Conservation (phyloP, 53 echinoderm and acorn worm species). For the Luidia sarsii region DNA sequence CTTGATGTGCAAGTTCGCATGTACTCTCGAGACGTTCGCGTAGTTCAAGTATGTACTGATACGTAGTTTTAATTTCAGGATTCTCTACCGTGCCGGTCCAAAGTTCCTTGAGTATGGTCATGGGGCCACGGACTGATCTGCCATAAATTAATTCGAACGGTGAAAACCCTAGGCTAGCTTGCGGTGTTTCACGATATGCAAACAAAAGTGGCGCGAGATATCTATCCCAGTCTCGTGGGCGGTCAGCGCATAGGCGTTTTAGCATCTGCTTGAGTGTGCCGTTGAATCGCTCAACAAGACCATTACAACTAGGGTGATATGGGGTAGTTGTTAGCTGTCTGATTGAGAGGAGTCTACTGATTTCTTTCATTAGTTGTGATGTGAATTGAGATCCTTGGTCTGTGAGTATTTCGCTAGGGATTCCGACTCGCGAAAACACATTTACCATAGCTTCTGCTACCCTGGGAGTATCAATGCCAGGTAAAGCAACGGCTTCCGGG, state of each 20-base stretch:
- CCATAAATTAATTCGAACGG: constrained; percentile 55
- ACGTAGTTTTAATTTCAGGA: constrained; percentile 47
- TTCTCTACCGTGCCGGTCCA: constrained; percentile 38
- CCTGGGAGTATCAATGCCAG: constrained; percentile 43
- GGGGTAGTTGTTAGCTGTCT: constrained; percentile 27
- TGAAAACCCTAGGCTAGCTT: constrained; percentile 42
- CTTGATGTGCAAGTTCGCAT: constrained; percentile 30
- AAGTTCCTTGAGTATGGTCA: constrained; percentile 46
- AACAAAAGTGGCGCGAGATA: constrained; percentile 38
- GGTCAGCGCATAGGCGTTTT: constrained; percentile 52
- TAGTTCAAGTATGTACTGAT: constrained; percentile 49
- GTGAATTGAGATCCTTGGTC: constrained; percentile 52
- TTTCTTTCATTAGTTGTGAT: constrained; percentile 50
- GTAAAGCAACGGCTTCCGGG: constrained; percentile 27
- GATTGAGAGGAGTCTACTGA: constrained; percentile 46
- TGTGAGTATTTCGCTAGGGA: constrained; percentile 51
- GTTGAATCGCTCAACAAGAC: constrained; percentile 53
- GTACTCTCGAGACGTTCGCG: constrained; percentile 35
- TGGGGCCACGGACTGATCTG: constrained; percentile 41
- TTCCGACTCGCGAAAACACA: constrained; percentile 45
- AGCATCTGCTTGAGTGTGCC: constrained; percentile 53
- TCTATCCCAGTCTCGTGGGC: constrained; percentile 47
- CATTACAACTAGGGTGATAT: constrained; percentile 37
- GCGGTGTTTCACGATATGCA: constrained; percentile 37
- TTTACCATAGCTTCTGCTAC: constrained; percentile 51